A percentile compares a stretch with the other conserved stretches of the same genome.
Conservation (phyloP, 1,140 invertebrate species). For the Drosophila tropicalis region DNA sequence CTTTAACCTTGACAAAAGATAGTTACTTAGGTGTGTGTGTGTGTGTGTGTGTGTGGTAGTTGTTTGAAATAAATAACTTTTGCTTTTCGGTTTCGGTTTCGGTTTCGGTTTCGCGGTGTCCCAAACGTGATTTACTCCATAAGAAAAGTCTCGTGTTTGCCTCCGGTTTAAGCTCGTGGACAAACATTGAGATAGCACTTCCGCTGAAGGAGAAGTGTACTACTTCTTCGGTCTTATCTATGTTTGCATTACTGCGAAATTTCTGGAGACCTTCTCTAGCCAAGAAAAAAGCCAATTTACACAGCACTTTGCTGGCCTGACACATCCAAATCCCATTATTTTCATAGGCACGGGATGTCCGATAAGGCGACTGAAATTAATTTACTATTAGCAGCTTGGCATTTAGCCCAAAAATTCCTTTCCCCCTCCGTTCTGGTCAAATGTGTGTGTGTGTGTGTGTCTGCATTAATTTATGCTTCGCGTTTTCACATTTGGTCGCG, state of each 20-base stretch:
- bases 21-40: neutral
- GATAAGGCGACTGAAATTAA: slow-evolving; percentile 75
- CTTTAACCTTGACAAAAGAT: slow-evolving; percentile 39
- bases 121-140: neutral
- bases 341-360: slow-evolving; percentile 38
- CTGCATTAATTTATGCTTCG: slow-evolving; percentile 71
- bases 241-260: slow-evolving; percentile 64
- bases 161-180: slow-evolving; percentile 23
- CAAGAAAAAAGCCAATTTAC: slow-evolving; percentile 62
- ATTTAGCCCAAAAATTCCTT: slow-evolving; percentile 66
- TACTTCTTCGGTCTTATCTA: slow-evolving; percentile 43
- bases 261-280: slow-evolving; percentile 41
- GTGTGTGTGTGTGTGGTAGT: neutral
- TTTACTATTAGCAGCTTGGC: slow-evolving; percentile 72
- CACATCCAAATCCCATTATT: slow-evolving; percentile 59
- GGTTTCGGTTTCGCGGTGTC: neutral
- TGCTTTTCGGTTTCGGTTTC: neutral
- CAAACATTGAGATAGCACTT: slow-evolving; percentile 42
- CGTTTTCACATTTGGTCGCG: slow-evolving; percentile 79
- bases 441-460: slow-evolving; percentile 25
- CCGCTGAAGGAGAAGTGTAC: slow-evolving; percentile 30
- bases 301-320: slow-evolving; percentile 76
- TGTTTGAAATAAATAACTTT: neutral
- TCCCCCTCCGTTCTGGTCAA: slow-evolving; percentile 17
- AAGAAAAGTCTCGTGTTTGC: slow-evolving; percentile 47